Evolutionary conservation across 2,888 invertebrate genomes (phyloP), one percentile per base, ranked within the genome.

Genomic region (Pristionchus mayeri): DNA sequence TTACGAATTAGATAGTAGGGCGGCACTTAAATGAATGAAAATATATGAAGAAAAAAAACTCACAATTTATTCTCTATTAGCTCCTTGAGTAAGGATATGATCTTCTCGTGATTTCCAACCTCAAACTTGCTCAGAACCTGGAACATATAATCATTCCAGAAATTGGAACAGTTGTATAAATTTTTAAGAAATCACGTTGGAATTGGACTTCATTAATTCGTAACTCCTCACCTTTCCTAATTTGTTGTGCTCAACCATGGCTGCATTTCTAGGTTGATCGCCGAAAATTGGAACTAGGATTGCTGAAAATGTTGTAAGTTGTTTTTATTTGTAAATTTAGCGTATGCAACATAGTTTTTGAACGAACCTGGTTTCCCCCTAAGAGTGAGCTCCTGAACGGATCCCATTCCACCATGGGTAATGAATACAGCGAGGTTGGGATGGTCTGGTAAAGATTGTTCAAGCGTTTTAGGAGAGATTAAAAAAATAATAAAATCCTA

Each of bases 71-170:
- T 63, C 3, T 63, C 63, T 34, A 63, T 63, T 34, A 63, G 34
- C 16, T 63, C 63, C 9, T 63, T 63, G 13, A 63, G 34, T 4
- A 63, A 18, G 16, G 30, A 18, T 30, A 34, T 34, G 16, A 34
- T 63, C 34, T 63, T 63, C 21, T 63, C 63, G 34, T 27, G 30
- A 34, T 63, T 63, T 27, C 63, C 63, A 24, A 63, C 63, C 6
- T 63, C 63, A 34, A 34, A 34, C 18, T 63, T 63, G 63, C 63
- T 63, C 30, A 63, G 34, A 27, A 63, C 63, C 63, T 63, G 34
- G n/a, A n/a, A 3, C 30, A 63, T 57, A n/a, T 24, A 6, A n/a
- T n/a, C n/a, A n/a, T n/a, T n/a, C n/a, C n/a, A n/a, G n/a, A n/a
- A n/a, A n/a, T n/a, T n/a, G n/a, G n/a, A n/a, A n/a, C n/a, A n/a